Evolutionary conservation across 2,888 invertebrate genomes (phyloP).

Genomic region (Achlya flavicornis): DNA sequence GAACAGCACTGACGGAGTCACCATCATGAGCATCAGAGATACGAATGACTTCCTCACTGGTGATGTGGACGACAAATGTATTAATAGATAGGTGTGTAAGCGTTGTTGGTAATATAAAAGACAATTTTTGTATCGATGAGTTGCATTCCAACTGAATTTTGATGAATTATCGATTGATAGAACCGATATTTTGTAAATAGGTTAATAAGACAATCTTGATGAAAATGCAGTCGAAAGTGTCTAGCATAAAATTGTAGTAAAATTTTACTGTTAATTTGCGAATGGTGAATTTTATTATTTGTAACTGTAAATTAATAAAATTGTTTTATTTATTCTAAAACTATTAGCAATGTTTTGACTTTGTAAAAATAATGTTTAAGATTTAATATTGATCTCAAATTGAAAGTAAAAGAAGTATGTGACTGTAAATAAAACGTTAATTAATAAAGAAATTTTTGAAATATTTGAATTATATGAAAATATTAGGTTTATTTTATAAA

Average conservation of each 20-base stretch:
- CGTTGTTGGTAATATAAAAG: conserved; percentile 12
- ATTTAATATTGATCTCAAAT: conserved; percentile 6
- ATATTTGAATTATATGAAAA: no score
- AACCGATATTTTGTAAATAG: not conserved
- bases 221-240: not conserved
- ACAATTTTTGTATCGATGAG: conserved; percentile 16
- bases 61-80: conserved; percentile 64
- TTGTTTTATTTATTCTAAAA: no score
- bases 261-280: no score
- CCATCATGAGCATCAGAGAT: conserved; percentile 72
- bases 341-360: no score
- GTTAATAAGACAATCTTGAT: not conserved
- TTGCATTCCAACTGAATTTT: conserved; percentile 5
- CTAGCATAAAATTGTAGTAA: not conserved
- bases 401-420: not conserved
- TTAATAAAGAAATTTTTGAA: no score
- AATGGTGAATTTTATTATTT: no score
- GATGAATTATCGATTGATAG: not conserved
- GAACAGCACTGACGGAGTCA: conserved; percentile 73
- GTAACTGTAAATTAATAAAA: no score
- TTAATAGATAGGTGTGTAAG: conserved; percentile 59
- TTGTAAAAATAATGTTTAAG: no score
- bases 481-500: no score
- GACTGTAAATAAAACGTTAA: not conserved
- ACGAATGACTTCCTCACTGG: conserved; percentile 64